A percentile compares a stretch with the other conserved stretches of the same genome.
phyloP scores from a whole-genome alignment of 2,113 vertebrate genomes.

The Verasper variegatus region DNA sequence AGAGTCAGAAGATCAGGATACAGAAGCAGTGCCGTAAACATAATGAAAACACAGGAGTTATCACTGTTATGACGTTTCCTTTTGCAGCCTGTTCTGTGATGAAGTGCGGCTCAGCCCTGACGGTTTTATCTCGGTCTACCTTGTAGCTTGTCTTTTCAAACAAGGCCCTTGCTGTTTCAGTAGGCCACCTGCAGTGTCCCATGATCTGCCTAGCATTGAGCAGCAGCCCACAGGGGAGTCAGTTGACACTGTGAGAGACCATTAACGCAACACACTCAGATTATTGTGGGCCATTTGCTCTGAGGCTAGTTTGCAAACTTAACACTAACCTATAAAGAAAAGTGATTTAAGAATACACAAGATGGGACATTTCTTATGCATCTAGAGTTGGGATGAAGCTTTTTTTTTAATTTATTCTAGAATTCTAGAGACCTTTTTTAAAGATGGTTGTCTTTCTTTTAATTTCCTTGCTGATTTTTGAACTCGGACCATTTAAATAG shows the following conservation, averaged over 20 bases:
- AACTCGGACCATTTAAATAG: background rate
- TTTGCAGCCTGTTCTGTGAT: conserved; percentile 16
- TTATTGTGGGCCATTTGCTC: conserved; percentile 58
- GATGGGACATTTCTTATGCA: background rate
- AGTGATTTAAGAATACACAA: conserved; percentile 11
- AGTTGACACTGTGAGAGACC: conserved; percentile 69
- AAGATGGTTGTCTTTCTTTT: background rate
- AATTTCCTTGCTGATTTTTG: too few relatives aligned
- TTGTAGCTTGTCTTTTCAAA: conserved; percentile 59
- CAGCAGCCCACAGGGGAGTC: conserved; percentile 71
- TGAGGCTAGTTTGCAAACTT: conserved; percentile 37
- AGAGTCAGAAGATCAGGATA: too few relatives aligned
- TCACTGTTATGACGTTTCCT: conserved; percentile 8
- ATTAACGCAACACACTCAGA: conserved; percentile 58
- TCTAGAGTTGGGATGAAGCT: background rate
- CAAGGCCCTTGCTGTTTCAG: conserved; percentile 67
- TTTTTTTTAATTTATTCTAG: background rate
- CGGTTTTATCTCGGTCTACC: conserved; percentile 43
- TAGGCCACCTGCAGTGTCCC: conserved; percentile 73
- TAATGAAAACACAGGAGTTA: background rate
- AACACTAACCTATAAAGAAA: conserved; percentile 28
- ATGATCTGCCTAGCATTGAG: conserved; percentile 67
- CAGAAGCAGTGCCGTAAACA: too few relatives aligned
- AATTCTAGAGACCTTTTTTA: too few relatives aligned
- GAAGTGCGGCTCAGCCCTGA: conserved; percentile 5